Conservation (phyloP, 2,113 vertebrate species). For the Dicerorhinus sumatrensis region DNA sequence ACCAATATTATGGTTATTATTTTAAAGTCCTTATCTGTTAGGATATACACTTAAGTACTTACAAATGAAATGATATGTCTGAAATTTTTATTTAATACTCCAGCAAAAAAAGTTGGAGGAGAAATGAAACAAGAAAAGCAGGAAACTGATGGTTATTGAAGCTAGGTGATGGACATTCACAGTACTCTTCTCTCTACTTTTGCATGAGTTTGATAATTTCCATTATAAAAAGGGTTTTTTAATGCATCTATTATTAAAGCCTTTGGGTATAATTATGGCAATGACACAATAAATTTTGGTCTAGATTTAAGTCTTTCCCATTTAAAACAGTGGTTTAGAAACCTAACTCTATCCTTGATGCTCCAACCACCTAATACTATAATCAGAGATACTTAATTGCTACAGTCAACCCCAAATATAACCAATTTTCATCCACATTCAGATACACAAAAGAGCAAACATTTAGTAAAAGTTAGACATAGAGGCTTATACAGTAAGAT, state of each 20-base stretch:
- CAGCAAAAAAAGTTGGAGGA: neutral
- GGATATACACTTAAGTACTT: neutral
- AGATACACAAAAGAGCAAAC: neutral
- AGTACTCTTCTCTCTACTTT: neutral
- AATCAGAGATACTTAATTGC: neutral
- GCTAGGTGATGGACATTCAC: neutral
- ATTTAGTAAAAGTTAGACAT: neutral
- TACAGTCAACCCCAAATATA: neutral
- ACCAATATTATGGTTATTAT: neutral
- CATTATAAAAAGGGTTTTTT: neutral
- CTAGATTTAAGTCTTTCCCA: neutral
- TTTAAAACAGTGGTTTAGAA: conserved; percentile 24
- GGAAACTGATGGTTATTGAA: neutral
- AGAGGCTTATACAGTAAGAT: neutral
- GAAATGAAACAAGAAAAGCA: neutral
- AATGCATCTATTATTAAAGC: neutral
- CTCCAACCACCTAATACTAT: neutral
- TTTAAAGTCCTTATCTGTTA: conserved; percentile 49
- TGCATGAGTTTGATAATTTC: neutral
- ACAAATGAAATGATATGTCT: neutral
- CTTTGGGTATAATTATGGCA: neutral
- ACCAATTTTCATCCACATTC: neutral
- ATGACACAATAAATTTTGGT: neutral
- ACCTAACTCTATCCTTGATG: neutral
- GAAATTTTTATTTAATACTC: conserved; percentile 6